Base-by-base conservation (phyloP, 2,797 vertebrate genomes). In the Oryzias sinensis region DNA sequence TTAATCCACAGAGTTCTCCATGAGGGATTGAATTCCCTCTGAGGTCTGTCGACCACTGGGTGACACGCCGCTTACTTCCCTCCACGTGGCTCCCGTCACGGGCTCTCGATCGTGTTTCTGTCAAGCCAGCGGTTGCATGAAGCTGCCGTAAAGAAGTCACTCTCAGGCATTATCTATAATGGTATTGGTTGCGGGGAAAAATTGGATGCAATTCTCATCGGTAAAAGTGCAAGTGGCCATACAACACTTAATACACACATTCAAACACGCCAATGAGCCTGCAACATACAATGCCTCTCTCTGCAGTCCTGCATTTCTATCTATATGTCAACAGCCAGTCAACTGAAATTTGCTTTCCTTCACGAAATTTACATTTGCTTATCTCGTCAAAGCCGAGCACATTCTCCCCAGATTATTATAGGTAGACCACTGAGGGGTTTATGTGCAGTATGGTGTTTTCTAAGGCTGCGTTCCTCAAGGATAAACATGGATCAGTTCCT, bases 1-100 rank as follows among this genome's bases (percentile, higher is more conserved):
- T 68, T 90, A 88, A 91, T 87, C 84, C 83, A 67, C 43, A 6
- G 58, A 27, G 53, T 68, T 65, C 62, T 67, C 62, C 65, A 20
- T 60, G 62, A 78, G 68, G 75, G 83, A 88, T 84, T 83, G 77
- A 74, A 87, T 87, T 88, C 66, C 70, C 62, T 48, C 20, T 42
- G 67, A 76, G 79, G 61, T 72, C 58, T 60, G 49, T 57, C 53
- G 62, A 65, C 59, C 73, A 60, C 29, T 55, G 49, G 53, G 54
- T 67, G 74, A 72, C 62, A 67, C 72, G 45, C 59, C 20, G 66
- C 48, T 76, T 49, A n/a, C 56, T 65, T 68, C 49, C 62, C 27
- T 7, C 55, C 77, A 77, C 53, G 5, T 56, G 73, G 56, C 71
- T 63, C 43, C 63, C 57, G 72, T 81, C 66, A 65, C 2, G 1